phyloP scores from a whole-genome alignment of 1,140 invertebrate genomes.

The Aphidius gifuensis region DNA sequence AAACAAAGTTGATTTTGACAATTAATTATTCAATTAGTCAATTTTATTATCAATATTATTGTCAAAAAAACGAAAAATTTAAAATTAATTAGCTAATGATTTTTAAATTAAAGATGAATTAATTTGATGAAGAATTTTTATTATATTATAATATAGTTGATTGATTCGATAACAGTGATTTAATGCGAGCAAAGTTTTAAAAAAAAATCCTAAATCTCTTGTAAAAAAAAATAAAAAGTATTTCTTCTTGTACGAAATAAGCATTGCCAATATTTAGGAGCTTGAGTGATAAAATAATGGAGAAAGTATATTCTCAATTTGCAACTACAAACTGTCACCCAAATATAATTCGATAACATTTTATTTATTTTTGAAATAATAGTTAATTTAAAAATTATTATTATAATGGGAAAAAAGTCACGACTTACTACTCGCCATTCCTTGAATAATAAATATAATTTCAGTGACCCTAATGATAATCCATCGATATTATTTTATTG shows the following conservation, averaged over 20 bases:
- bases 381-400: neutral
- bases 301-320: constrained; percentile 11
- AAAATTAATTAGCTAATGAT: constrained; percentile 6
- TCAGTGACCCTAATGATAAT: no score
- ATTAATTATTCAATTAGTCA: no score
- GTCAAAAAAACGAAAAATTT: constrained; percentile 7
- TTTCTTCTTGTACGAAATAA: no score
- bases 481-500: neutral
- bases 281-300: constrained; percentile 4
- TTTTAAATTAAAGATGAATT: neutral
- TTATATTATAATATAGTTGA: no score
- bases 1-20: neutral
- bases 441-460: neutral
- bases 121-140: no score
- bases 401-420: constrained; percentile 21
- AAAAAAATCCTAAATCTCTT: no score
- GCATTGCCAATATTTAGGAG: constrained; percentile 3
- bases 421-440: constrained; percentile 20
- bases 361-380: neutral
- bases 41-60: no score
- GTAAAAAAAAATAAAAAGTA: no score
- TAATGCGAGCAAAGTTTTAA: no score
- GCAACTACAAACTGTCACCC: neutral
- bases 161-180: no score
- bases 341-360: neutral